Percentiles rank a stretch among this genome's conserved stretches.
Conservation (phyloP, 2,797 vertebrate genomes). For the Lepus oiostolus region DNA sequence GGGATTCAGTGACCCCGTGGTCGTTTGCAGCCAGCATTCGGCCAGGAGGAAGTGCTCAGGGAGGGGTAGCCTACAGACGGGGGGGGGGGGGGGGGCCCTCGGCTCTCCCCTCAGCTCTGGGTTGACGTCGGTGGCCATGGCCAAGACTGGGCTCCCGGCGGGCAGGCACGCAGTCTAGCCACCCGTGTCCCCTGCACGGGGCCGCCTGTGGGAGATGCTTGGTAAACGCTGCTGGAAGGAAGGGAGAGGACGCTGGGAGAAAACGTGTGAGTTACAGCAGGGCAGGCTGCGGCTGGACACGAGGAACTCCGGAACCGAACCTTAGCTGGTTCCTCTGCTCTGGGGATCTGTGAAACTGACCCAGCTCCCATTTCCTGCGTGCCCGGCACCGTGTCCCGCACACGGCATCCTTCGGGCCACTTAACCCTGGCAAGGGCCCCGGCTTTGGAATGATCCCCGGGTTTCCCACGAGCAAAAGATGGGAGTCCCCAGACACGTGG, state of each 20-base stretch:
- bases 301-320: background rate
- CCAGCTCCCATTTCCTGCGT: background rate
- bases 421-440: background rate
- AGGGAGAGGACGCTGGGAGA: background rate
- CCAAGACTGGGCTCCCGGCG: background rate
- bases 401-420: background rate
- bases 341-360: background rate
- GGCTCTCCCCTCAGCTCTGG: background rate
- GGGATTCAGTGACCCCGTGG: fast-evolving
- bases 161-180: background rate
- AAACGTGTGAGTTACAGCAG: background rate
- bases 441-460: background rate
- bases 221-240: background rate
- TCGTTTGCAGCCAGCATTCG: background rate
- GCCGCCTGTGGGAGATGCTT: background rate
- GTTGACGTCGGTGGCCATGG: background rate
- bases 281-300: background rate
- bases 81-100: background rate
- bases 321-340: background rate
- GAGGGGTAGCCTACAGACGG: background rate
- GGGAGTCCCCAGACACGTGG: background rate
- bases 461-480: background rate
- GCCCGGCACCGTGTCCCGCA: background rate
- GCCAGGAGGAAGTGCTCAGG: background rate
- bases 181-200: background rate